Conservation (phyloP, 2,113 vertebrate genomes). For the Rhinoderma darwinii region DNA sequence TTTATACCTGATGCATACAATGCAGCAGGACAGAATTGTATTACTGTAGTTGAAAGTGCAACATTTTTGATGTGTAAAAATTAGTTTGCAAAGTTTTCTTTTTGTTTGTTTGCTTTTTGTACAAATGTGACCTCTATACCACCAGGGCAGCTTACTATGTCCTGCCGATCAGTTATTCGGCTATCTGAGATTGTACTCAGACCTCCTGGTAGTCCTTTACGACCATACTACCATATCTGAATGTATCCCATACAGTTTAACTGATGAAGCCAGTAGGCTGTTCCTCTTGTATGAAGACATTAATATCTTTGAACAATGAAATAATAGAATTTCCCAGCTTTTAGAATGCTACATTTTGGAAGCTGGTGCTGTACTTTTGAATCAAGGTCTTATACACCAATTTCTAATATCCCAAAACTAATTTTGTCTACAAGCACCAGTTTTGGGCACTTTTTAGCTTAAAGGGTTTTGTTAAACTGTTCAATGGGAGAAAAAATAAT, state of each 20-base stretch:
- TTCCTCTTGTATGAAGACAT: neutral
- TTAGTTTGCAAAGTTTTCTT: neutral
- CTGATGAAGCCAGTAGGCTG: neutral
- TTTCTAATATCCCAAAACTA: neutral
- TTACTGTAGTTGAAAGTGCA: slow-evolving; percentile 32
- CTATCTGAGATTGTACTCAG: neutral
- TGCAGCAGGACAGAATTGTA: slow-evolving; percentile 5
- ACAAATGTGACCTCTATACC: neutral
- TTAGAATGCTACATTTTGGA: neutral
- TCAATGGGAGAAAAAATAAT: neutral
- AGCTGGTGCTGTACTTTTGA: neutral
- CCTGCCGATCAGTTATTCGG: neutral
- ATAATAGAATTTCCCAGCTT: neutral
- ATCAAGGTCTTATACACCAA: neutral
- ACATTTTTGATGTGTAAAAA: neutral
- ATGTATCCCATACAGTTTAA: neutral
- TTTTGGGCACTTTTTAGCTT: neutral
- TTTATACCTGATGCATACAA: neutral
- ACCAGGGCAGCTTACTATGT: neutral
- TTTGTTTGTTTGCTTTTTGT: slow-evolving; percentile 3
- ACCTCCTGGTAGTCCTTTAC: neutral
- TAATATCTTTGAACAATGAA: neutral
- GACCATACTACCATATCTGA: neutral
- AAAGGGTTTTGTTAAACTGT: neutral
- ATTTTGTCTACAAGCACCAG: neutral